phyloP scores from a whole-genome alignment of 2,113 vertebrate genomes.

The Solea senegalensis region DNA sequence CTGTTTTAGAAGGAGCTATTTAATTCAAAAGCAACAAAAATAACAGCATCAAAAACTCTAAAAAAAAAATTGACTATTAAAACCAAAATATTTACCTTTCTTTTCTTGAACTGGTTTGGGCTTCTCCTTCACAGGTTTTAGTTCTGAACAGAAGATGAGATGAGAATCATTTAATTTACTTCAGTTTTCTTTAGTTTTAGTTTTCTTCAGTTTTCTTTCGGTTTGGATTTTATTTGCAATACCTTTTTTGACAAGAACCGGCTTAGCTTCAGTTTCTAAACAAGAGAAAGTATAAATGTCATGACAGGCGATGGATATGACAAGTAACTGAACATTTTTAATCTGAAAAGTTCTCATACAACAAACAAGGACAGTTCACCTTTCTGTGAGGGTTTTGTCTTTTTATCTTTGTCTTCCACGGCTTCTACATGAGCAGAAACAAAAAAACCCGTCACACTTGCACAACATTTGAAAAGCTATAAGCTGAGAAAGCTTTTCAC shows the following conservation, averaged over 20 bases:
- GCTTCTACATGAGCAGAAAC: slow-evolving; percentile 12
- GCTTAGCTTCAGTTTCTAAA: slow-evolving; percentile 53
- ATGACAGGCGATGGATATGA: neutral
- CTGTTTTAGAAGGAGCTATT: slow-evolving; percentile 34
- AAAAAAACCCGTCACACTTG: neutral
- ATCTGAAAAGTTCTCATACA: neutral
- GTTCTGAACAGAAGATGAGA: slow-evolving; percentile 4
- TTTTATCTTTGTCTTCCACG: slow-evolving; percentile 34
- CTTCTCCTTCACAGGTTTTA: slow-evolving; percentile 44
- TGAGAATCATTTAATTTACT: neutral
- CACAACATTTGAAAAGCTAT: neutral
- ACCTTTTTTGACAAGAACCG: slow-evolving; percentile 51
- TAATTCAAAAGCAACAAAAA: slow-evolving; percentile 18
- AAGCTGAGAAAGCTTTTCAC: neutral
- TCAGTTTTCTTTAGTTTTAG: neutral
- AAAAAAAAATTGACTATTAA: neutral
- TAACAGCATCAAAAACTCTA: neutral
- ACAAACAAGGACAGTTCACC: neutral
- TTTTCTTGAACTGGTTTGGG: slow-evolving; percentile 36
- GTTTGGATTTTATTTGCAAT: neutral
- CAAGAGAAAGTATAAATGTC: neutral
- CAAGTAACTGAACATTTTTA: neutral
- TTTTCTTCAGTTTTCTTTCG: neutral
- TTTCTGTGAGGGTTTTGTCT: slow-evolving; percentile 29
- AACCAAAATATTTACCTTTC: slow-evolving; percentile 38